Percentiles rank a stretch among this genome's conserved stretches.
Evolutionary conservation across 2,113 vertebrate genomes (phyloP).

Genomic region (Semnornis frantzii): DNA sequence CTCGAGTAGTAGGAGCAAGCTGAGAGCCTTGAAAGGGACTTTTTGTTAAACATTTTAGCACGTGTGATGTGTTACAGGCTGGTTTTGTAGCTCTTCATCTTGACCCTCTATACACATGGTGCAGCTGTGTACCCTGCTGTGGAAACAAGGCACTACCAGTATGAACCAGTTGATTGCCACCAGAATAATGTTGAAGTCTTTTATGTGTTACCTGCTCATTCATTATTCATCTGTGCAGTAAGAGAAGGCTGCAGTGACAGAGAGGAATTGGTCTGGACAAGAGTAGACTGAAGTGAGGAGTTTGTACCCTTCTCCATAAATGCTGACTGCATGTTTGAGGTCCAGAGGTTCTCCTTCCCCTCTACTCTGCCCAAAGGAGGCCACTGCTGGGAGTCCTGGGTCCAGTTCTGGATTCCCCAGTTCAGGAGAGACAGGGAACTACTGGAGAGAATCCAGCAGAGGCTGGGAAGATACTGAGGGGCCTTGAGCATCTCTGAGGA

Average conservation of each 20-base stretch:
- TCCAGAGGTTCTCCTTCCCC: no score
- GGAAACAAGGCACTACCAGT: background rate
- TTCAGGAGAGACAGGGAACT: no score
- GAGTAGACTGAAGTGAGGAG: background rate
- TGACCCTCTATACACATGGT: rapidly evolving
- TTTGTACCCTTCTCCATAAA: no score
- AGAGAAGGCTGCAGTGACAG: no score
- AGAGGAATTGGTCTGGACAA: background rate
- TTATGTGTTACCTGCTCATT: background rate
- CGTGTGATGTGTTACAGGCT: background rate
- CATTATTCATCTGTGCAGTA: no score
- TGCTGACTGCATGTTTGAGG: no score
- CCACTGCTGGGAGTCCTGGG: no score
- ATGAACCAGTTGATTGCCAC: background rate
- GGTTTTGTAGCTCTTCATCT: background rate
- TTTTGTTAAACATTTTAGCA: background rate
- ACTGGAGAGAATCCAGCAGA: no score
- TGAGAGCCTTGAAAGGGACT: background rate
- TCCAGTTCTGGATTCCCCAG: no score
- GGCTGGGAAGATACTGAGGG: no score
- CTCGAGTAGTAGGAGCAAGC: background rate
- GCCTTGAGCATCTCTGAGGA: no score
- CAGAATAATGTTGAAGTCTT: rapidly evolving
- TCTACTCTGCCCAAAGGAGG: no score
- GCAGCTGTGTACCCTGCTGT: background rate